Evolutionary conservation across 2,888 invertebrate genomes (phyloP), one percentile per base, ranked within the genome.

Genomic region (Callyntrura guangdongensis): DNA sequence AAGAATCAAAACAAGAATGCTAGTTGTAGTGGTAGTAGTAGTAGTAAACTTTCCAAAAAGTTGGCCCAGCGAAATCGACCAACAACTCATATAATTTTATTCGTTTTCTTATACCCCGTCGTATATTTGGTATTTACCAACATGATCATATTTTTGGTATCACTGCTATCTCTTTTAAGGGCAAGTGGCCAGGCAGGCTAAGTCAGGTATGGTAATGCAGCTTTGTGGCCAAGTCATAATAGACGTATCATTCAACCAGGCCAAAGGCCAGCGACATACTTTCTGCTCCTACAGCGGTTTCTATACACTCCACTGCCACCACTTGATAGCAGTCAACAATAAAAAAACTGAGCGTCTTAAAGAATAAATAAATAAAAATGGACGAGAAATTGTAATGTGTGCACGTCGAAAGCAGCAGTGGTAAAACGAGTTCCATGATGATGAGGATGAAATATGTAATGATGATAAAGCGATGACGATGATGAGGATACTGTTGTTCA

Each of bases 391-490:
- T 59, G 82, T 72, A 82, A 47, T 56, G 56, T 81, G 56, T 81
- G 56, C 22, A 81, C 11, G 67, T 45, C n/a, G 45, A 81, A 85
- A 91, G 81, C 82, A 82, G 88, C 91, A 92, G 91, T 91, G 92
- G 92, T 92, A 92, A 92, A 92, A 92, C 92, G 87, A 92, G 92
- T 92, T 92, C 92, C 92, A 92, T 92, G 92, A 91, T 88, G 83
- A 91, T 83, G 86, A 83, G 88, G 61, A 82, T 77, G 74, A 82
- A 86, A 79, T 86, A 79, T 77, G 64, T 59, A 69, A 81, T 85
- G 53, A 86, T 77, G 64, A 53, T 49, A 67, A 22, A 84, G 53
- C 67, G 25, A 49, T 77, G 84, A 59, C 47, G 53, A 64, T 77
- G 45, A 64, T 69, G 90, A 74, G 84, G 84, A 67, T 53, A 77